A percentile compares a stretch with the other conserved stretches of the same genome.
Conservation (phyloP, 2,797 vertebrate species). For the Dromococcyx pavoninus region DNA sequence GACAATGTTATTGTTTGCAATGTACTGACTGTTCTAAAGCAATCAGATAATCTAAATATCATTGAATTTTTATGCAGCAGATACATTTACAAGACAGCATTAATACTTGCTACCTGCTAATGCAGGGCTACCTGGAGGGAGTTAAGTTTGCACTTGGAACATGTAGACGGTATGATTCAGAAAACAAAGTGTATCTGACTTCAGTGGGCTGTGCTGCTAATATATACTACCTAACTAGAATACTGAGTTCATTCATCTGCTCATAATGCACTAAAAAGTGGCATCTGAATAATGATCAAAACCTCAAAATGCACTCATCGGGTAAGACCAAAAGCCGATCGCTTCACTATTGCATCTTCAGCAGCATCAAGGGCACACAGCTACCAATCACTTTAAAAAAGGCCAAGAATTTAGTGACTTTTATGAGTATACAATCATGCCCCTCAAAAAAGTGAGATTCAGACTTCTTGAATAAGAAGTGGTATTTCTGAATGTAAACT, state of each 20-base stretch:
- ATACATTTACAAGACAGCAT: background rate
- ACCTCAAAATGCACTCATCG: background rate
- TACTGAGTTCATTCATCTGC: background rate
- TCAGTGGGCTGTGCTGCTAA: background rate
- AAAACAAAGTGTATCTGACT: background rate
- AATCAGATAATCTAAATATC: slow-evolving; percentile 3
- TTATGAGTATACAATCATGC: rapidly evolving
- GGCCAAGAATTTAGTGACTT: background rate
- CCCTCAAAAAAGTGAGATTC: background rate
- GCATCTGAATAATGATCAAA: background rate
- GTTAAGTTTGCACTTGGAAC: background rate
- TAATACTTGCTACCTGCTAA: background rate
- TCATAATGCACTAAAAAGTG: background rate
- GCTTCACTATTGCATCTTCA: background rate
- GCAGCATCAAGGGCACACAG: background rate
- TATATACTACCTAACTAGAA: background rate
- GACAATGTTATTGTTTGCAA: slow-evolving; percentile 21
- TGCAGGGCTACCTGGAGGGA: slow-evolving; percentile 4
- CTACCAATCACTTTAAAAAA: background rate
- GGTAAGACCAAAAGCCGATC: background rate
- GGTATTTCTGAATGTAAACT: background rate
- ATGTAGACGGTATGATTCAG: background rate
- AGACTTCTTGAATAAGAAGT: background rate
- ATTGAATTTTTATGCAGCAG: background rate
- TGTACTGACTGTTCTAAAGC: slow-evolving; percentile 6